Percentiles rank a stretch among this genome's conserved stretches.
Evolutionary conservation across 2,113 vertebrate species (phyloP).

Genomic region (Zingel zingel): DNA sequence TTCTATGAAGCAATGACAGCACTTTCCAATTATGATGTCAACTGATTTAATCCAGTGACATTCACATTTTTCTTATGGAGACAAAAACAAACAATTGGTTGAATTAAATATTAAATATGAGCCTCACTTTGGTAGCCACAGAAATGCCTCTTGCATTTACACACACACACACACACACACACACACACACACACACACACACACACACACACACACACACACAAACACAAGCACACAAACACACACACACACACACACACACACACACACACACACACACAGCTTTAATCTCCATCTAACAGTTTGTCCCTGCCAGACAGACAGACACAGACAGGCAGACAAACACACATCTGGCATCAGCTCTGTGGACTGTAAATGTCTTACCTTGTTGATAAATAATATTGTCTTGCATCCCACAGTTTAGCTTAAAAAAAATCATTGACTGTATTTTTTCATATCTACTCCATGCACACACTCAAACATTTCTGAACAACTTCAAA

Average conservation of each 20-base stretch:
- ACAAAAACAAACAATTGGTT: slow-evolving; percentile 30
- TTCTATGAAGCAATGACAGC: neutral
- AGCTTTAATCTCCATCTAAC: too few species aligned
- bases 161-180: neutral
- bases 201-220: too few species aligned
- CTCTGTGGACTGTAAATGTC: too few species aligned
- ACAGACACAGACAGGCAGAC: too few species aligned
- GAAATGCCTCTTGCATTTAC: neutral
- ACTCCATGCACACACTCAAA: neutral
- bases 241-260: too few species aligned
- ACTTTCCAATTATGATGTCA: slow-evolving; percentile 7
- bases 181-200: too few species aligned
- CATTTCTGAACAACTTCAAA: neutral
- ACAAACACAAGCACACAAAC: too few species aligned
- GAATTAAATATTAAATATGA: neutral
- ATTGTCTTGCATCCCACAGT: neutral
- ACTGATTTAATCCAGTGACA: neutral
- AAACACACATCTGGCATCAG: too few species aligned
- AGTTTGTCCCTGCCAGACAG: too few species aligned
- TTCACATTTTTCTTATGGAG: neutral
- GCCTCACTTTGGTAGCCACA: neutral
- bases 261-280: too few species aligned
- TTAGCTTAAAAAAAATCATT: neutral
- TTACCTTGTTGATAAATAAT: neutral
- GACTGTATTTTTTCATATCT: neutral